Conservation (phyloP, 2,888 invertebrate species). For the Epistrophella euchroma region DNA sequence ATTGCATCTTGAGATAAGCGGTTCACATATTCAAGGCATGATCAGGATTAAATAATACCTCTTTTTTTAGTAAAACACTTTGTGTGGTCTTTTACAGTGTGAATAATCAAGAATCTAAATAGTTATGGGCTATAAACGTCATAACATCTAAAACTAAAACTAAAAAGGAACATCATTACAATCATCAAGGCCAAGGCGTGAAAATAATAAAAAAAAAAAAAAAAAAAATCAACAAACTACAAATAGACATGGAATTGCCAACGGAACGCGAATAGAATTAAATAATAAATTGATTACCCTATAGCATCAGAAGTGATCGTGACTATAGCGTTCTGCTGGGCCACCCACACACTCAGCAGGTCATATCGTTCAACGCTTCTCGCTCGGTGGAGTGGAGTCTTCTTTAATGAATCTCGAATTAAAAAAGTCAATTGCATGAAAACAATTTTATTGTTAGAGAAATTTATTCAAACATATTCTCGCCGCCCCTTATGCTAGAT, state of each 20-base stretch:
- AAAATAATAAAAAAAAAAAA: background rate
- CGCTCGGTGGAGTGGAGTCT: background rate
- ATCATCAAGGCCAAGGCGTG: conserved; percentile 32
- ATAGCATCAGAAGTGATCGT: conserved; percentile 1
- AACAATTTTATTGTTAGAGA: conserved; percentile 43
- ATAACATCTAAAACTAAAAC: background rate
- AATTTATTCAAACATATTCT: background rate
- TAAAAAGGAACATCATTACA: conserved; percentile 28
- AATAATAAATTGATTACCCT: conserved; percentile 52
- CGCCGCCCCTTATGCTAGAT: background rate
- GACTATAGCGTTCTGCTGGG: conserved; percentile 16
- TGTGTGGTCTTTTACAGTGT: conserved; percentile 20
- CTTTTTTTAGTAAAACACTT: background rate
- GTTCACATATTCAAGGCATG: conserved; percentile 9
- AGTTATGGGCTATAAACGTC: background rate
- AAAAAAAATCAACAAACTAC: background rate
- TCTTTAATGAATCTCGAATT: conserved; percentile 14
- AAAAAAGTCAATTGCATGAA: conserved; percentile 18
- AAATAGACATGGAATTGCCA: conserved; percentile 43
- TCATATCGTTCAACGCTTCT: conserved; percentile 25
- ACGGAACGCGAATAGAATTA: conserved; percentile 60
- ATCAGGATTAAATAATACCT: conserved; percentile 12
- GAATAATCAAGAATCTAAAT: conserved; percentile 1
- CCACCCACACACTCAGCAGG: conserved; percentile 34
- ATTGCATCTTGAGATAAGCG: background rate